Evolutionary conservation across 2,888 invertebrate genomes (phyloP).

Genomic region (Callinectes sapidus): DNA sequence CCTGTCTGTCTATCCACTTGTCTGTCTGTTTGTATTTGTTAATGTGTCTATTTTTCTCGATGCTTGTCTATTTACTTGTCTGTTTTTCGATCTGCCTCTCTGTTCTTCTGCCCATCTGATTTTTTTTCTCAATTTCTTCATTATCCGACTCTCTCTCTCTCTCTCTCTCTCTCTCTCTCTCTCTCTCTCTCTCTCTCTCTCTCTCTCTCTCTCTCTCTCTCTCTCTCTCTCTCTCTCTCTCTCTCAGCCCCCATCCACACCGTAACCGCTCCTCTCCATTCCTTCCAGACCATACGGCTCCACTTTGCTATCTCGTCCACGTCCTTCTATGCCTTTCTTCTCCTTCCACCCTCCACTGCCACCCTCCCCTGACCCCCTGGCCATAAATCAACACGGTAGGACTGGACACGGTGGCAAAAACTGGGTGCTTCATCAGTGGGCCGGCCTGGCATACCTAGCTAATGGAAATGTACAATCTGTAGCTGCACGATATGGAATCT

Average conservation of each 20-base stretch:
- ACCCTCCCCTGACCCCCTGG: not conserved
- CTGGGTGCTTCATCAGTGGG: conserved; percentile 41
- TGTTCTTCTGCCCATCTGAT: not conserved
- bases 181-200: not conserved
- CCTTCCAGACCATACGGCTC: not conserved
- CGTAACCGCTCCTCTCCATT: not conserved
- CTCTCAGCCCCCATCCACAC: not conserved
- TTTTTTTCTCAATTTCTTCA: too few relatives aligned
- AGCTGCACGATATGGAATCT: conserved; percentile 46
- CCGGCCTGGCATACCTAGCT: conserved; percentile 40
- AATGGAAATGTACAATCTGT: conserved; percentile 49
- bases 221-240: not conserved
- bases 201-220: not conserved
- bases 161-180: not conserved
- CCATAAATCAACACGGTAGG: conserved; percentile 48
- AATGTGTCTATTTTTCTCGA: not conserved
- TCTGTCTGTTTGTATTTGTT: not conserved
- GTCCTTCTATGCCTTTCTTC: not conserved
- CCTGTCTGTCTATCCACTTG: not conserved
- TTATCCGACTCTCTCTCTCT: too few relatives aligned
- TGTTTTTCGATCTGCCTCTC: not conserved
- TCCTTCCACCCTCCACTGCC: not conserved
- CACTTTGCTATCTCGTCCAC: not conserved
- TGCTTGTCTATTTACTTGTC: not conserved
- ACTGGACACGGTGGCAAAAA: conserved; percentile 34